A percentile compares a stretch with the other conserved stretches of the same genome.
These are phyloP conservation scores for Neuroterus valhalla DNA, from an alignment of 1,140 invertebrate species.

Conservation along the genomic window DNA sequence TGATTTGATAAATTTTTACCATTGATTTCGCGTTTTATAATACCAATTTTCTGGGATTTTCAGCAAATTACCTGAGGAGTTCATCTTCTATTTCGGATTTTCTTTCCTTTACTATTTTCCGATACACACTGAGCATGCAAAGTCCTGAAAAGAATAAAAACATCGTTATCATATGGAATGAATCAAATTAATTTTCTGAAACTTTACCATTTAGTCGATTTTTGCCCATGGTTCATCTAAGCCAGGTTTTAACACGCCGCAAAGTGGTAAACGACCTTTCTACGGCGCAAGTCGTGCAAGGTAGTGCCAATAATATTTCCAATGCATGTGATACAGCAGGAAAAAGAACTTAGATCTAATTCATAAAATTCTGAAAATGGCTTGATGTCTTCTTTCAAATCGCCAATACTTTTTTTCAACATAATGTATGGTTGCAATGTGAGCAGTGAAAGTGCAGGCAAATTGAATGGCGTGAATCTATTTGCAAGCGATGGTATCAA, in stretches of 20 bases:
- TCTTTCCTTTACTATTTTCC: too few relatives aligned
- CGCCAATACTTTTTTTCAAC: conserved; percentile 28
- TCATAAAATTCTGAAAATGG: conserved; percentile 34
- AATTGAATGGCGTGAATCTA: conserved; percentile 40
- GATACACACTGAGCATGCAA: too few relatives aligned
- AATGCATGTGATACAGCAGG: conserved; percentile 1
- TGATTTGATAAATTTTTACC: too few relatives aligned
- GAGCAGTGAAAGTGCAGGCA: conserved; percentile 27
- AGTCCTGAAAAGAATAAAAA: too few relatives aligned
- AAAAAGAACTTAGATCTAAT: conserved; percentile 27
- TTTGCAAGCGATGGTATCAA: conserved; percentile 39
- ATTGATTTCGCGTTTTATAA: too few relatives aligned
- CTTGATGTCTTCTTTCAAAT: conserved; percentile 20
- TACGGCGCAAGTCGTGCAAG: conserved; percentile 10
- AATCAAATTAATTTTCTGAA: too few relatives aligned
- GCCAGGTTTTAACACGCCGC: conserved; percentile 41
- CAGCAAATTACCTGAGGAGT: too few relatives aligned
- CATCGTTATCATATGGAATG: too few relatives aligned
- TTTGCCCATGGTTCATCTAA: conserved; percentile 39
- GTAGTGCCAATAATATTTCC: conserved; percentile 3
- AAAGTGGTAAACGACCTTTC: conserved; percentile 34
- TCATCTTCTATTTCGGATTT: too few relatives aligned
- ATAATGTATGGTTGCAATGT: conserved; percentile 33
- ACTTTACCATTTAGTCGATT: conserved; percentile 41
- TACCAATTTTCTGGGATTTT: too few relatives aligned